phyloP scores from a whole-genome alignment of 2,797 vertebrate species.

The Xenopus petersii region DNA sequence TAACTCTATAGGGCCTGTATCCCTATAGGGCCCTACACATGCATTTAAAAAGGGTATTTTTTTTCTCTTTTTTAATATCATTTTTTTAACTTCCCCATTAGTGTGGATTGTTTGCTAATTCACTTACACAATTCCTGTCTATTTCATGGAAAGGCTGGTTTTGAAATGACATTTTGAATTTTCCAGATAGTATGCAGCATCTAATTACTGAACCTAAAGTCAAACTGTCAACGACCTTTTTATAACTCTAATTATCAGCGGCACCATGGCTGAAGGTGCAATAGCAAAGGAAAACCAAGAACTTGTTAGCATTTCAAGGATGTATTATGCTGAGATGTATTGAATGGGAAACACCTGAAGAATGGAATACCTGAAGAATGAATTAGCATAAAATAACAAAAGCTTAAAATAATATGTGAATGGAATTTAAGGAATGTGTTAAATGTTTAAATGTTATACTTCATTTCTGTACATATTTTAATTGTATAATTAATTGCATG shows the following conservation, averaged over 20 bases:
- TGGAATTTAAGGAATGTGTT: too few relatives aligned
- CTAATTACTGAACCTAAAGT: background rate
- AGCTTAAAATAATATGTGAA: too few relatives aligned
- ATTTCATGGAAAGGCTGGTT: slow-evolving; percentile 34
- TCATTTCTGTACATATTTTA: too few relatives aligned
- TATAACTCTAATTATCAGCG: slow-evolving; percentile 26
- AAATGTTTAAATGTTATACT: too few relatives aligned
- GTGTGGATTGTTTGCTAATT: slow-evolving; percentile 9
- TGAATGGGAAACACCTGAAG: too few relatives aligned
- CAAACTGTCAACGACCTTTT: slow-evolving; percentile 1
- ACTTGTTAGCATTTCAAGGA: background rate
- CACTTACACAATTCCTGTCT: slow-evolving; percentile 23
- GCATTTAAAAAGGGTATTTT: too few relatives aligned
- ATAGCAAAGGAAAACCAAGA: slow-evolving; percentile 13
- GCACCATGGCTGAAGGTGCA: background rate
- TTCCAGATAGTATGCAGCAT: slow-evolving; percentile 16
- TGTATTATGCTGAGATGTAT: background rate
- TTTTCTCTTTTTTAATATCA: background rate
- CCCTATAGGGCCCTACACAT: too few relatives aligned
- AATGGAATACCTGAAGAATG: too few relatives aligned
- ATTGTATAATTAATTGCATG: too few relatives aligned
- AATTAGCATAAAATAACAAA: too few relatives aligned
- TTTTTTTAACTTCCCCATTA: background rate
- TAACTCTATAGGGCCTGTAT: too few relatives aligned
- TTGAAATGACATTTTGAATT: slow-evolving; percentile 46